Evolutionary conservation across 2,797 vertebrate species (phyloP).

Genomic region (Sebastes variabilis): DNA sequence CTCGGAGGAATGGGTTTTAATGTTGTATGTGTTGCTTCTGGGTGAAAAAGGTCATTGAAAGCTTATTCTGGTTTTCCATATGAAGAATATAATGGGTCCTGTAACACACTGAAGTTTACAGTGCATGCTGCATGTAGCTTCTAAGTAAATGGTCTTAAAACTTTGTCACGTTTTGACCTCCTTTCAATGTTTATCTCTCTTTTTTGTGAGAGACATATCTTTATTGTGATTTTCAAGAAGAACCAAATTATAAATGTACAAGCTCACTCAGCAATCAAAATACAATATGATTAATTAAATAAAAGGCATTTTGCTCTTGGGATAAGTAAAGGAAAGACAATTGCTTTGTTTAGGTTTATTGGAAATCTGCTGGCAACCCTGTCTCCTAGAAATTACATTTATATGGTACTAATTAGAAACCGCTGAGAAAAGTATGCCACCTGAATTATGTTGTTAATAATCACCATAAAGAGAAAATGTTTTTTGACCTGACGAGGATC

Average conservation of each 20-base stretch:
- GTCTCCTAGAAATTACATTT: neutral
- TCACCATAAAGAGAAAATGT: neutral
- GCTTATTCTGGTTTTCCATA: neutral
- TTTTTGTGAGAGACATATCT: neutral
- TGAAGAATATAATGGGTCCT: neutral
- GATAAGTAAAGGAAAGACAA: neutral
- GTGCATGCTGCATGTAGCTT: neutral
- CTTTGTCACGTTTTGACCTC: neutral
- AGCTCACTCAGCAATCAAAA: neutral
- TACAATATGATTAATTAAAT: neutral
- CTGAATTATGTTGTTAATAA: neutral
- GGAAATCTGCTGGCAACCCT: neutral
- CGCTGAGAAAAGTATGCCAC: neutral
- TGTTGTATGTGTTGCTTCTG: conserved; percentile 46
- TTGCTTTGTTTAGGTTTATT: neutral
- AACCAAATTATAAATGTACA: neutral
- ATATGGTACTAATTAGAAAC: neutral
- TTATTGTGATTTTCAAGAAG: neutral
- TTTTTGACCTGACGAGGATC: neutral
- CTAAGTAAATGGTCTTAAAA: neutral
- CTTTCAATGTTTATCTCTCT: neutral
- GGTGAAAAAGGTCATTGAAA: neutral
- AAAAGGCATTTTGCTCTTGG: neutral
- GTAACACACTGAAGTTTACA: neutral
- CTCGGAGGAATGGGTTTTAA: conserved; percentile 27